Conservation (phyloP, 2,113 vertebrate genomes). For the Puntigrus tetrazona region DNA sequence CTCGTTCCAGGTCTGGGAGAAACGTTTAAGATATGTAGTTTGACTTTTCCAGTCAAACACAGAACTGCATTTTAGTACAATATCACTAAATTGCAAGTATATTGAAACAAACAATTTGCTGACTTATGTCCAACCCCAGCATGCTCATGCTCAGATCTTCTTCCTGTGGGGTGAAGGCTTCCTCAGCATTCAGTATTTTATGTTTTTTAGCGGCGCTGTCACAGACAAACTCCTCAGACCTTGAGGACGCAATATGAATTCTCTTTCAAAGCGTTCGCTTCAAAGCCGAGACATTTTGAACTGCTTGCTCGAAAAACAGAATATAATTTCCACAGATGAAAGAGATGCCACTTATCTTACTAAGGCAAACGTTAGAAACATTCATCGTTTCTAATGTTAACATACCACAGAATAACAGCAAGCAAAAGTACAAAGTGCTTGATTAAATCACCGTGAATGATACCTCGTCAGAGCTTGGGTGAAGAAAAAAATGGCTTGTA, state of each 20-base stretch:
- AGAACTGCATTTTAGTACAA: neutral
- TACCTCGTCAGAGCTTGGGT: neutral
- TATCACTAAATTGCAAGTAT: neutral
- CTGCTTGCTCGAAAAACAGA: neutral
- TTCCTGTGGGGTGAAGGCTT: neutral
- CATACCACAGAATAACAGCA: neutral
- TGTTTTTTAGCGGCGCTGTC: neutral
- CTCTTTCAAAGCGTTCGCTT: neutral
- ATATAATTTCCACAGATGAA: constrained; percentile 7
- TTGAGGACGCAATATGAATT: neutral
- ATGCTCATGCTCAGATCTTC: neutral
- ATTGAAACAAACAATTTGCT: neutral
- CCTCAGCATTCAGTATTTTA: neutral
- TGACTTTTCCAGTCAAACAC: neutral
- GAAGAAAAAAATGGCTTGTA: neutral
- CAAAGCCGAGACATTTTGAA: neutral
- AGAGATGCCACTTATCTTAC: neutral
- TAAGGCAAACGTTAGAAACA: neutral
- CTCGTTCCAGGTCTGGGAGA: neutral
- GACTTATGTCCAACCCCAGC: neutral
- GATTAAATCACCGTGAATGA: neutral
- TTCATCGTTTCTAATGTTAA: neutral
- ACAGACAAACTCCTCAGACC: neutral
- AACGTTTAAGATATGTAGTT: neutral
- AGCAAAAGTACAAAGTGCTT: neutral